These are phyloP conservation scores for Meta bourneti DNA, from an alignment of 2,888 invertebrate genomes.

Conservation along the genomic window DNA sequence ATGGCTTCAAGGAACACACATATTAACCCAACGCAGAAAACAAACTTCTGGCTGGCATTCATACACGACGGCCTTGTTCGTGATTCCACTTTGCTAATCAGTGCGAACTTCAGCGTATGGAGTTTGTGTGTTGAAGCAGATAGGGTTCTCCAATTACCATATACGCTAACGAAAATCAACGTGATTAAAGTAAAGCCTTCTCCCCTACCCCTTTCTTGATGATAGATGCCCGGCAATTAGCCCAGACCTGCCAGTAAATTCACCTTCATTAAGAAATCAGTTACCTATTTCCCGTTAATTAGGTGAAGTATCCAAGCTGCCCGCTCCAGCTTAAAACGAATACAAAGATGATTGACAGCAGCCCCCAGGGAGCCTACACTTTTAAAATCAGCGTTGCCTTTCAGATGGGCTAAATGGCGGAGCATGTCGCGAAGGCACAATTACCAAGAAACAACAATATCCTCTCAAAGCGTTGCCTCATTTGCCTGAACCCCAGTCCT, in stretches of 20 bases:
- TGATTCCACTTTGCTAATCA: neutral
- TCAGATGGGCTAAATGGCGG: conserved; percentile 49
- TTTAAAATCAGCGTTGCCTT: conserved; percentile 57
- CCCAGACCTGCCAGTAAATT: conserved; percentile 50
- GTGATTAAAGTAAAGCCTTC: conserved; percentile 50
- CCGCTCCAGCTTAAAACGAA: conserved; percentile 27
- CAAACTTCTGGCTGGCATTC: no score
- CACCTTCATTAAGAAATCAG: conserved; percentile 63
- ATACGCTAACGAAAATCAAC: conserved; percentile 46
- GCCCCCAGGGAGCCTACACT: conserved; percentile 38
- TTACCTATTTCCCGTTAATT: conserved; percentile 67
- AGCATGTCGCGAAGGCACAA: conserved; percentile 46
- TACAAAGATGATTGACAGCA: conserved; percentile 63
- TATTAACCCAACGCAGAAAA: no score
- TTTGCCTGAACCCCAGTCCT: conserved; percentile 24
- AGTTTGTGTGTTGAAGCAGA: conserved; percentile 20
- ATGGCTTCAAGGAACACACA: no score
- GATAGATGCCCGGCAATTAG: conserved; percentile 63
- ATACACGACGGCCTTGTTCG: neutral
- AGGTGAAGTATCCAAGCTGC: conserved; percentile 50
- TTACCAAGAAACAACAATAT: conserved; percentile 59
- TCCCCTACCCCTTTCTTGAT: conserved; percentile 4
- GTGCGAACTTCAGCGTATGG: neutral
- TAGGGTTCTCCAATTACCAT: conserved; percentile 26
- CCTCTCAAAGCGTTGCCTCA: conserved; percentile 37